Evolutionary conservation across 30 jellyfish, hydroid and myxozoan genomes (phyloP).

Genomic region (Cassiopea andromeda): DNA sequence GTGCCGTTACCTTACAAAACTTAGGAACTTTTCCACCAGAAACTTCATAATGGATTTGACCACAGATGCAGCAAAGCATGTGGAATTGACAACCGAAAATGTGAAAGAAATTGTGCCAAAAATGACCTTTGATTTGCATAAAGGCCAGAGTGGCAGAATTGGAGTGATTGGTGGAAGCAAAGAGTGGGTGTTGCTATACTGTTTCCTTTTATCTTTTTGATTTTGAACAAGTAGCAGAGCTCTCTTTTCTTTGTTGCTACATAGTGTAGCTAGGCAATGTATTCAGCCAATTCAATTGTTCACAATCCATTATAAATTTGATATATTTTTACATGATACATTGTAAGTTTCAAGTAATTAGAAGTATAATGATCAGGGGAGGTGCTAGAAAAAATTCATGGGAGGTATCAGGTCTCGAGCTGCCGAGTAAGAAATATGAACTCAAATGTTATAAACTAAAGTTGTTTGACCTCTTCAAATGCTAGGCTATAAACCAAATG

Average conservation of each 20-base stretch:
- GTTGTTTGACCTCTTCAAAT: too few species aligned
- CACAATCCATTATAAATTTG: too few species aligned
- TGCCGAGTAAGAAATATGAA: too few species aligned
- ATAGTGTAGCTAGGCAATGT: too few species aligned
- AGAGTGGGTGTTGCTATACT: constrained; percentile 39
- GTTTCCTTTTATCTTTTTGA: background rate
- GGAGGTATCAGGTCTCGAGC: too few species aligned
- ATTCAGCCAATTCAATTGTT: too few species aligned
- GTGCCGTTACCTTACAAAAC: background rate
- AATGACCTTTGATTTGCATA: constrained; percentile 58
- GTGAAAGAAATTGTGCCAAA: constrained; percentile 70
- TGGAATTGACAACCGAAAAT: constrained; percentile 2
- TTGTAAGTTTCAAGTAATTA: too few species aligned
- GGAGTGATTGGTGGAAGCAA: constrained; percentile 97
- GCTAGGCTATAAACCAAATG: too few species aligned
- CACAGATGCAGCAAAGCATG: constrained; percentile 1
- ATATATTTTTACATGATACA: too few species aligned
- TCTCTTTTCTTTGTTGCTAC: background rate
- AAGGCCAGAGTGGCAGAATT: constrained; percentile 93
- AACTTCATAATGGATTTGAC: background rate
- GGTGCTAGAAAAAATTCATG: too few species aligned
- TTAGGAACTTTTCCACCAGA: background rate
- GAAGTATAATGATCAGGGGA: too few species aligned
- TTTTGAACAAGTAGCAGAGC: background rate
- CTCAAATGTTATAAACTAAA: too few species aligned